A percentile compares a stretch with the other conserved stretches of the same genome.
These are phyloP conservation scores for Pomatorhinus ruficollis DNA, from an alignment of 2,113 vertebrate genomes.

Conservation along the genomic window DNA sequence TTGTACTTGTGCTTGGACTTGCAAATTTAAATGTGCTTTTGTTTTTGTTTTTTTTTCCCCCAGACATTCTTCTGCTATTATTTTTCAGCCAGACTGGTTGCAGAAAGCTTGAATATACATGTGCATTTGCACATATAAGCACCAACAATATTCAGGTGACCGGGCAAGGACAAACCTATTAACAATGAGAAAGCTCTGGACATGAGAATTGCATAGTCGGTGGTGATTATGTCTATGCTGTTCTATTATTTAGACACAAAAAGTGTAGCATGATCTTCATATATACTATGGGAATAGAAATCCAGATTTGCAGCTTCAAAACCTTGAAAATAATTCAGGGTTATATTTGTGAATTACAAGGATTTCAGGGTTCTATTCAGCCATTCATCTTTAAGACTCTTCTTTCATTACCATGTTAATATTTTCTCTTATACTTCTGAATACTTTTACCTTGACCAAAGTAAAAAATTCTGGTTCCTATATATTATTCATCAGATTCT, in stretches of 20 bases:
- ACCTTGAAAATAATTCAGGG: background rate
- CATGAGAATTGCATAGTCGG: background rate
- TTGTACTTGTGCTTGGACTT: background rate
- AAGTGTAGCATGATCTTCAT: background rate
- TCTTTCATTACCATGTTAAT: accelerated
- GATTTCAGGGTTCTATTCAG: background rate
- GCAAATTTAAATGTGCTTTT: background rate
- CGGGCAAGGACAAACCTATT: background rate
- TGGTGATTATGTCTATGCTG: background rate
- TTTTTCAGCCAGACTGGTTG: background rate
- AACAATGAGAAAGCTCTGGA: background rate
- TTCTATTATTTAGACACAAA: background rate
- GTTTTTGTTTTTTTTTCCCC: too few relatives aligned
- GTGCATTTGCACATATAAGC: background rate
- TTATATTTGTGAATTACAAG: background rate
- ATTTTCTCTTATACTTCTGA: background rate
- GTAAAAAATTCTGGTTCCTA: background rate
- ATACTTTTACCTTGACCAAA: background rate
- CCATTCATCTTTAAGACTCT: background rate
- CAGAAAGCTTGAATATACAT: background rate
- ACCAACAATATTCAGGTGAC: background rate
- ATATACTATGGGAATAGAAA: background rate
- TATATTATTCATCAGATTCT: background rate
- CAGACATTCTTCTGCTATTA: background rate
- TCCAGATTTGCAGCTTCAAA: background rate